Conservation (phyloP, 2,113 vertebrate genomes). For the Boleophthalmus pectinirostris region DNA sequence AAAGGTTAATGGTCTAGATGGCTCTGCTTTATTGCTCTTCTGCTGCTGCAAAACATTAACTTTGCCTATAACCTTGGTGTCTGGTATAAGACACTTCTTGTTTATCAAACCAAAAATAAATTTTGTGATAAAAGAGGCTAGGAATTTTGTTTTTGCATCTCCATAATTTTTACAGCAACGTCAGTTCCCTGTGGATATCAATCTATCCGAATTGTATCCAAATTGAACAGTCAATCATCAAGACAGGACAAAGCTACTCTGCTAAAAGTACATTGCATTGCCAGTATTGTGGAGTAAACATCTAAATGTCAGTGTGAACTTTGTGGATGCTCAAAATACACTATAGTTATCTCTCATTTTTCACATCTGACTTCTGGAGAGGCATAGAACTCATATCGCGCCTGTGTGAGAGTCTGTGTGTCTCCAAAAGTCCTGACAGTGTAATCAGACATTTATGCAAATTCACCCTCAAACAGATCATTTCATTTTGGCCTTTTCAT, state of each 20-base stretch:
- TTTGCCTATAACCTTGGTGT: not conserved
- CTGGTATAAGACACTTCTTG: not conserved
- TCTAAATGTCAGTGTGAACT: constrained; percentile 8
- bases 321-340: not conserved
- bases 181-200: not conserved
- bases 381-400: constrained; percentile 4
- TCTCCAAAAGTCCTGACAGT: constrained; percentile 15
- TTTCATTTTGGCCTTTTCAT: not conserved
- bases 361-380: constrained; percentile 18
- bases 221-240: not conserved
- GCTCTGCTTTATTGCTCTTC: not conserved
- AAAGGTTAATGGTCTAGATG: no score
- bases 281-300: not conserved
- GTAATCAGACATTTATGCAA: constrained; percentile 22
- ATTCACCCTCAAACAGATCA: constrained; percentile 18
- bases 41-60: not conserved
- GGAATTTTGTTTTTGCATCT: not conserved
- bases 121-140: not conserved
- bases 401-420: constrained; percentile 10
- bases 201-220: not conserved
- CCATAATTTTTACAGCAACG: not conserved
- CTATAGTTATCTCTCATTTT: not conserved
- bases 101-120: not conserved
- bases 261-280: not conserved
- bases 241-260: not conserved